Evolutionary conservation across 2,113 vertebrate species (phyloP).

Genomic region (Mobula hypostoma): DNA sequence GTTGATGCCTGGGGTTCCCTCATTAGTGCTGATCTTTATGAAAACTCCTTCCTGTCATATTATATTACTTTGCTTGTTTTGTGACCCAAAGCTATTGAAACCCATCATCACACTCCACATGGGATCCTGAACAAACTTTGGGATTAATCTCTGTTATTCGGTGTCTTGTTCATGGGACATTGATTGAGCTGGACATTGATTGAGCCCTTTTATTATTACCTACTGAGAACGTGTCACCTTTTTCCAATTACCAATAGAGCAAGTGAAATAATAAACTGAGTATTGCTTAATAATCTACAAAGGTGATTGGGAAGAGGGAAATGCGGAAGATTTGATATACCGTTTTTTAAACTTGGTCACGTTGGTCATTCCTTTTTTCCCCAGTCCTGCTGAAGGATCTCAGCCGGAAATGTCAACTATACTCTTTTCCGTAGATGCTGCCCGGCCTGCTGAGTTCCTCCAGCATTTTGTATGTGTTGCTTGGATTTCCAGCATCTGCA

Average conservation of each 20-base stretch:
- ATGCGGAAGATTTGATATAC: not conserved
- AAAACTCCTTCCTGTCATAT: not conserved
- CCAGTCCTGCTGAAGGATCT: too few relatives aligned
- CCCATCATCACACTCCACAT: not conserved
- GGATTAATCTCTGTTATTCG: too few relatives aligned
- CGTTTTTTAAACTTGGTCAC: not conserved
- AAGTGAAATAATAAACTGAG: not conserved
- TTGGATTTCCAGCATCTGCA: too few relatives aligned
- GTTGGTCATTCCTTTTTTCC: too few relatives aligned
- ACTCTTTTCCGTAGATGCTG: too few relatives aligned
- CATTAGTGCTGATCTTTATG: not conserved
- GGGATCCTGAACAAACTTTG: not conserved
- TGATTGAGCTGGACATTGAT: not conserved
- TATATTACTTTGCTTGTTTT: not conserved
- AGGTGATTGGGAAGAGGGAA: not conserved
- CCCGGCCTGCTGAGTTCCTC: too few relatives aligned
- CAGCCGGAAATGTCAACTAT: too few relatives aligned
- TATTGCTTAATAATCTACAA: not conserved
- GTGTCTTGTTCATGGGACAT: not conserved
- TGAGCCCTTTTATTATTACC: not conserved
- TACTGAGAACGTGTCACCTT: not conserved
- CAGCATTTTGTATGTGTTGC: too few relatives aligned
- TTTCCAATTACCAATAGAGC: not conserved
- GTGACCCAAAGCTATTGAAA: not conserved
- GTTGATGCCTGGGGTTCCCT: not conserved